A percentile compares a stretch with the other conserved stretches of the same genome.
phyloP scores from a whole-genome alignment of 2,888 invertebrate species.

The Lasiommata megera region DNA sequence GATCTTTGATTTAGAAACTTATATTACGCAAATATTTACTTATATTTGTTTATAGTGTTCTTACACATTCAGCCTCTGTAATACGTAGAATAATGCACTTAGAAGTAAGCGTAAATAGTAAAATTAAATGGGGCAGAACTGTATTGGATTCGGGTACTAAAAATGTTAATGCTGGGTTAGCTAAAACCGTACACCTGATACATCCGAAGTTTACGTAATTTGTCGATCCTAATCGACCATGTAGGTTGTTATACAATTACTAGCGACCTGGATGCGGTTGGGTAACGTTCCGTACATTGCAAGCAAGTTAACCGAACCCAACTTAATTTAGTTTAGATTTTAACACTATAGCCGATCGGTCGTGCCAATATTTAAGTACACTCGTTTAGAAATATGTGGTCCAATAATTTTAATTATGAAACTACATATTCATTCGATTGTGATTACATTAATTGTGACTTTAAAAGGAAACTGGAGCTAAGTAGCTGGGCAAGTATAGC shows the following conservation, averaged over 20 bases:
- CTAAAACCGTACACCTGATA: slow-evolving; percentile 26
- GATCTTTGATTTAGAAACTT: too few species aligned
- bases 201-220: slow-evolving; percentile 26
- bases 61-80: too few species aligned
- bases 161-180: slow-evolving; percentile 10
- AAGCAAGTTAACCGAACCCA: slow-evolving; percentile 23
- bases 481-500: slow-evolving; percentile 29
- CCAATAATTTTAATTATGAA: slow-evolving; percentile 16
- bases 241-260: slow-evolving; percentile 36
- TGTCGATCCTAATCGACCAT: slow-evolving; percentile 32
- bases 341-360: slow-evolving; percentile 22
- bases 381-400: slow-evolving; percentile 27
- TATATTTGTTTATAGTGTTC: too few species aligned
- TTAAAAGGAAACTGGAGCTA: slow-evolving; percentile 22
- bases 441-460: slow-evolving; percentile 14
- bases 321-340: slow-evolving; percentile 26
- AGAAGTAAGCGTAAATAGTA: not conserved
- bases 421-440: slow-evolving; percentile 16
- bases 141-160: not conserved
- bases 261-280: slow-evolving; percentile 35
- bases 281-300: slow-evolving; percentile 30
- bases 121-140: not conserved
- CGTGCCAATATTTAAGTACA: slow-evolving; percentile 11
- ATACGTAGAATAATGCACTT: not conserved
- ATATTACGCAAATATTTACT: too few species aligned